Conservation (phyloP, 2,888 invertebrate species). For the Augochlorella aurata region DNA sequence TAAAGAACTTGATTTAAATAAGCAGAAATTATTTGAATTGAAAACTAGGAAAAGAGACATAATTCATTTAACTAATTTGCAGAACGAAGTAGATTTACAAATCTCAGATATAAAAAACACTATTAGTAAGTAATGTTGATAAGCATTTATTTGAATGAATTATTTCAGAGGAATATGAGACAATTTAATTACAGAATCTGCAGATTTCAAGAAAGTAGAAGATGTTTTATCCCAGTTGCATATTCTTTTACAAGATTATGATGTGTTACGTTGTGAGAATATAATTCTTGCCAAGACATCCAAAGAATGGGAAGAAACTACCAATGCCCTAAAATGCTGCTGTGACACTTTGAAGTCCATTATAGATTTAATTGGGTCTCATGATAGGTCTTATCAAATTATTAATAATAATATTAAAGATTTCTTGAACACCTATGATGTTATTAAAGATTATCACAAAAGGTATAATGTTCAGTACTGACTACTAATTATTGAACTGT, state of each 20-base stretch:
- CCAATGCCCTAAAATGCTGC: constrained; percentile 49
- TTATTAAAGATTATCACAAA: constrained; percentile 21
- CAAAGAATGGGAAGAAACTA: constrained; percentile 53
- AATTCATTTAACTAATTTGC: constrained; percentile 51
- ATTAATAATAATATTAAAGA: constrained; percentile 56
- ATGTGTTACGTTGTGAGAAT: constrained; percentile 65
- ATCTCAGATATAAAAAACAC: constrained; percentile 40
- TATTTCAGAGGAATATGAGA: background rate
- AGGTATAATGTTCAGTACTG: constrained; percentile 8
- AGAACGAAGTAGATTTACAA: constrained; percentile 64
- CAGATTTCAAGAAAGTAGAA: constrained; percentile 46
- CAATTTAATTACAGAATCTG: constrained; percentile 48
- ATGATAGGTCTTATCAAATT: constrained; percentile 48
- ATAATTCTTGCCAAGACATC: constrained; percentile 65
- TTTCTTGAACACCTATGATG: constrained; percentile 44
- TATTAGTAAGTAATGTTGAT: constrained; percentile 50
- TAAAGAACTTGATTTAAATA: background rate
- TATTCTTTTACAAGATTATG: constrained; percentile 59
- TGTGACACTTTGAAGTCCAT: constrained; percentile 56
- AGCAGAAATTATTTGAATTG: constrained; percentile 44
- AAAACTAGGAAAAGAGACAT: constrained; percentile 64
- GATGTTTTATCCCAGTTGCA: constrained; percentile 56
- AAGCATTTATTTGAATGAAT: background rate
- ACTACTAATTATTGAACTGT: background rate
- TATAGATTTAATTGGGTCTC: constrained; percentile 54